phyloP scores from a whole-genome alignment of 1,140 invertebrate species.

The Trichomalopsis sarcophagae region DNA sequence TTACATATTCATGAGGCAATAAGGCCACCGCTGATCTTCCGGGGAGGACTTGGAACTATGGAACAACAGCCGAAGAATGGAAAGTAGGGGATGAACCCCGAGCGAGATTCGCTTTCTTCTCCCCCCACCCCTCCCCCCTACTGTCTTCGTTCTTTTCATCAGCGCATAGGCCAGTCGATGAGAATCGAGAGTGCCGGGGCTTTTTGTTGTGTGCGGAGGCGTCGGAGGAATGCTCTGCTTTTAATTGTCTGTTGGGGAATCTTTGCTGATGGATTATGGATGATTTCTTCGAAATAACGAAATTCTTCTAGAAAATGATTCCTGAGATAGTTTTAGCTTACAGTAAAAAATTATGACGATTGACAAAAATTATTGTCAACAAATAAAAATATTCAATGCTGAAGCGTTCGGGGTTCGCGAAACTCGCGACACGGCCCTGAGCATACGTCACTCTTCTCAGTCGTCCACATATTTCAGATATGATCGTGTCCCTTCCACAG shows the following conservation, averaged over 20 bases:
- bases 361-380: too few relatives aligned
- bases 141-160: not conserved
- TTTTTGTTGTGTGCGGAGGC: not conserved
- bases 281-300: too few relatives aligned
- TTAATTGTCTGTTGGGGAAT: not conserved
- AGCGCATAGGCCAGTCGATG: not conserved
- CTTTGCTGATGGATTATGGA: too few relatives aligned
- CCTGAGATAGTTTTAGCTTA: too few relatives aligned
- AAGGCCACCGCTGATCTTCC: constrained; percentile 48
- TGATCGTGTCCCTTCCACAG: too few relatives aligned
- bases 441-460: too few relatives aligned
- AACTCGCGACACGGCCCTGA: too few relatives aligned
- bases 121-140: not conserved
- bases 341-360: too few relatives aligned
- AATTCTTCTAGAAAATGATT: too few relatives aligned
- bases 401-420: too few relatives aligned
- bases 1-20: constrained; percentile 55
- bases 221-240: not conserved
- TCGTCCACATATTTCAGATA: too few relatives aligned
- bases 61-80: constrained; percentile 42
- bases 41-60: constrained; percentile 14
- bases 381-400: too few relatives aligned
- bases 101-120: not conserved
- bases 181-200: not conserved
- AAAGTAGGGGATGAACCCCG: constrained; percentile 30